Evolutionary conservation across 2,797 vertebrate genomes (phyloP), one percentile per base, ranked within the genome.

Genomic region (Microctenopoma stevenorrisi): DNA sequence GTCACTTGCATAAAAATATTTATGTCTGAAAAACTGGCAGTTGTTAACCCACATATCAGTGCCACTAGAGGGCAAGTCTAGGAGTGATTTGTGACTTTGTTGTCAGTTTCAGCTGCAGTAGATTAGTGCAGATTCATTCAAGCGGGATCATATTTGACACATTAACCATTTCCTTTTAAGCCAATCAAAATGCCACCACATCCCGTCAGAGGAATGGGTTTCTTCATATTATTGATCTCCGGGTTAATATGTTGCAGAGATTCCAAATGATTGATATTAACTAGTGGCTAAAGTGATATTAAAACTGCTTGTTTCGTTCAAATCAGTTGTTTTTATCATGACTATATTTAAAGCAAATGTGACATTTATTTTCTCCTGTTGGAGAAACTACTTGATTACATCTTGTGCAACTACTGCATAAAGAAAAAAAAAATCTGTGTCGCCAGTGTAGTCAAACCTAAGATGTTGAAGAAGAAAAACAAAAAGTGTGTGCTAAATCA

Each of bases 221-320:
- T 64, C 40, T 51, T 71, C 66, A 83, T 76, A 79, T 48, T 12
- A 73, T 47, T 79, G 64, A 84, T 78, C 43, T 73, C 63, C 73
- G 58, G 72, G 74, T 74, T 64, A 85, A 86, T 67, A 78, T 74
- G 37, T 38, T 68, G 28, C 46, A 14, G 59, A 33, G 15, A 77
- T 74, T 72, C 73, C 72, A 71, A 80, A 63, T 78, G 28, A 73
- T 84, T 79, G 30, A 74, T 64, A 53, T 47, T 43, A 44, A 51
- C 57, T 38, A 15, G 43, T 42, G 7, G 58, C 26, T 66, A 50
- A 51, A 50, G 28, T 30, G 37, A 26, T 8, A 51, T 74, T 18
- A 46, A 37, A 73, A 26, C 50, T 8, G 10, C 10, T 37, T 77
- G 0, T 18, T 55, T 68, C 40, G 51, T 55, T 68, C 40, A 51